Conservation (phyloP, 2,797 vertebrate genomes). For the Semotilus atromaculatus region DNA sequence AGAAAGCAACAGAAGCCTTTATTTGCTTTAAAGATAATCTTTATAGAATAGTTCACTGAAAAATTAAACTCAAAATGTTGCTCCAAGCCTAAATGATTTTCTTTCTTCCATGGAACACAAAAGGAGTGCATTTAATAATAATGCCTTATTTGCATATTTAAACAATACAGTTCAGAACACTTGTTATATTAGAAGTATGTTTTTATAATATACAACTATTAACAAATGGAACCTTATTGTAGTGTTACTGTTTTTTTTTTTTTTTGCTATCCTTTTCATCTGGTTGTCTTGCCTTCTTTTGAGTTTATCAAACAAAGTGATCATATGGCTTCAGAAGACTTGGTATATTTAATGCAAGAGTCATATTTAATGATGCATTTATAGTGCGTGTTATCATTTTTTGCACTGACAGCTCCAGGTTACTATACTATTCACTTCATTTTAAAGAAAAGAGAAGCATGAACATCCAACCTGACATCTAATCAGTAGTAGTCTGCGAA, state of each 20-base stretch:
- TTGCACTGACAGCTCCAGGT: too few relatives aligned
- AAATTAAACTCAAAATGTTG: not conserved
- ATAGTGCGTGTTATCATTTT: not conserved
- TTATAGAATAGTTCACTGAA: not conserved
- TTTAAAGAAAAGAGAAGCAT: too few relatives aligned
- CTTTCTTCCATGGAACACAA: too few relatives aligned
- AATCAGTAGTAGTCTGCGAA: not conserved
- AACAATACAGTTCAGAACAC: too few relatives aligned
- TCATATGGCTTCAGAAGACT: not conserved
- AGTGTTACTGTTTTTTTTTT: not conserved
- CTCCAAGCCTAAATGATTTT: too few relatives aligned
- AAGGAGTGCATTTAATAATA: too few relatives aligned
- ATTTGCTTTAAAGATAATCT: not conserved
- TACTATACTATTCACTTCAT: too few relatives aligned
- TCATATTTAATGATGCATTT: not conserved
- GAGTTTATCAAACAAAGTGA: not conserved
- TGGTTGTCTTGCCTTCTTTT: not conserved
- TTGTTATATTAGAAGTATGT: too few relatives aligned
- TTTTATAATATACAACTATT: too few relatives aligned
- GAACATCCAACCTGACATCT: not conserved
- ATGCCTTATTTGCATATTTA: too few relatives aligned
- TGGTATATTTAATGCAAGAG: too few relatives aligned
- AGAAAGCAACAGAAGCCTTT: not conserved
- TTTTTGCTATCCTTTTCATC: not conserved
- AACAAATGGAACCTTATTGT: not conserved